These are phyloP conservation scores for Corythaixoides concolor DNA, from an alignment of 2,113 vertebrate species.

Conservation along the genomic window DNA sequence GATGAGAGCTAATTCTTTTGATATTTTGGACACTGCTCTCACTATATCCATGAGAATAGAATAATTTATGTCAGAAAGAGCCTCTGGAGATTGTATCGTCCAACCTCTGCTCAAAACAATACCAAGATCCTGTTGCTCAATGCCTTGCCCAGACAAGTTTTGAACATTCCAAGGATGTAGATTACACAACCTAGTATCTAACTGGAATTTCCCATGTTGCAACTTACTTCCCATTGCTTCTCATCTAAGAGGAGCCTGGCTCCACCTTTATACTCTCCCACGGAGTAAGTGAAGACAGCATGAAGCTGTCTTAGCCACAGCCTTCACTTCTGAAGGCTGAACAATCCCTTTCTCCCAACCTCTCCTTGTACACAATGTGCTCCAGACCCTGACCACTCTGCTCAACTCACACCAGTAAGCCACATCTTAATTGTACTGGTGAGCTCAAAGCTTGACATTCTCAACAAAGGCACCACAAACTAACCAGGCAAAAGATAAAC, in stretches of 20 bases:
- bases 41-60: not conserved
- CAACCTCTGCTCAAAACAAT: not conserved
- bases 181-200: not conserved
- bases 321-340: not conserved
- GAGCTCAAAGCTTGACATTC: not conserved
- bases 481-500: not conserved
- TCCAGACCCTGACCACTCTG: not conserved
- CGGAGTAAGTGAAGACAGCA: not conserved
- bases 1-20: not conserved
- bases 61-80: not conserved
- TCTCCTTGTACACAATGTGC: not conserved
- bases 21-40: not conserved
- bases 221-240: not conserved
- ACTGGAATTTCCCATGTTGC: not conserved
- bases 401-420: not conserved
- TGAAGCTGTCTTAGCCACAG: not conserved
- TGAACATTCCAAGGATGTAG: not conserved
- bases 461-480: not conserved
- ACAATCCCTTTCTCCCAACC: not conserved
- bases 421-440: not conserved
- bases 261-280: not conserved
- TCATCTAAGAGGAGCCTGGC: not conserved
- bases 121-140: fast-evolving
- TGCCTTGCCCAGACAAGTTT: not conserved
- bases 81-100: not conserved